phyloP scores from a whole-genome alignment of 2,797 vertebrate species.

The Notoglanidium macrostoma region DNA sequence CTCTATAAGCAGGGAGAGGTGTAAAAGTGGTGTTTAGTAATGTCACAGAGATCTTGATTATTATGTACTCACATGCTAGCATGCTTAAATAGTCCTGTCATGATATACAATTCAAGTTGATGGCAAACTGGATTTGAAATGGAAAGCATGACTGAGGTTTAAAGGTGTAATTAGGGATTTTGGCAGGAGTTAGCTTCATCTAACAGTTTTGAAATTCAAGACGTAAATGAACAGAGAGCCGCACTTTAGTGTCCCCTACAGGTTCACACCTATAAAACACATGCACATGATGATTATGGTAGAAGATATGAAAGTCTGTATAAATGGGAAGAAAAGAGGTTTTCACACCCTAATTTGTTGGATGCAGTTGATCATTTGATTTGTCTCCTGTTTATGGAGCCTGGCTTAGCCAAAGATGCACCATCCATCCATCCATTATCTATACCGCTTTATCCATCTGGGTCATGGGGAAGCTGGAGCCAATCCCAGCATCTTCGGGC shows the following conservation, averaged over 20 bases:
- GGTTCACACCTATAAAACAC: background rate
- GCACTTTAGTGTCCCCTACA: background rate
- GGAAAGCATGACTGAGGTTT: background rate
- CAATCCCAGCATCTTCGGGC: no score
- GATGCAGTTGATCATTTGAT: background rate
- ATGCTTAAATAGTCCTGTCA: background rate
- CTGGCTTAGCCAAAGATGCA: background rate
- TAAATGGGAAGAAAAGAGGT: background rate
- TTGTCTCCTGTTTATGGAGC: background rate
- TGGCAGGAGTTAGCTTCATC: background rate
- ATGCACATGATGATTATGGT: background rate
- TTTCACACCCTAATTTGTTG: background rate
- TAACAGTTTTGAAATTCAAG: background rate
- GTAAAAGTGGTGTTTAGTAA: background rate
- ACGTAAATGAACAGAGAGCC: background rate
- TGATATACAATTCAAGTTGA: background rate
- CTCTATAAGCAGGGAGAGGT: background rate
- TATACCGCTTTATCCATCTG: no score
- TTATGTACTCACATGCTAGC: background rate
- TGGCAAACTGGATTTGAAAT: background rate
- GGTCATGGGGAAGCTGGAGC: no score
- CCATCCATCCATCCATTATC: no score
- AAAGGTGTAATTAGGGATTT: background rate
- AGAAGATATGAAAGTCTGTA: background rate
- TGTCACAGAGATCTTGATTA: background rate